These are phyloP conservation scores for Gobio gobio DNA, from an alignment of 2,113 vertebrate species.

Conservation along the genomic window DNA sequence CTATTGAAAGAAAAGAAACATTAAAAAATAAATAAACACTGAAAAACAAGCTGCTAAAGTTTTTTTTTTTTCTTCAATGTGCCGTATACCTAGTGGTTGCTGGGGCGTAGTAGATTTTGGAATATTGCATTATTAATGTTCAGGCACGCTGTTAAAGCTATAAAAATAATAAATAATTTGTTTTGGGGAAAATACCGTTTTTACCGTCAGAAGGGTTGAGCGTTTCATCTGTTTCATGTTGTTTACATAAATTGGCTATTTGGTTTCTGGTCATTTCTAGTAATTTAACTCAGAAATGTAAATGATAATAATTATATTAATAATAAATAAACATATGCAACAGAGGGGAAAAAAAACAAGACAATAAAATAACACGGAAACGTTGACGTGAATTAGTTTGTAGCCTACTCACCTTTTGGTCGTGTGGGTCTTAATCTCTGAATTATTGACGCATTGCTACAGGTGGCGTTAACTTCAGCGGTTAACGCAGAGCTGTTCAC, in stretches of 20 bases:
- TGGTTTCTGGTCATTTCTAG: no score
- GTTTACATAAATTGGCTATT: background rate
- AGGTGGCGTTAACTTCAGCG: conserved; percentile 53
- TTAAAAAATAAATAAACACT: no score
- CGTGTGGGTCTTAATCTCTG: conserved; percentile 35
- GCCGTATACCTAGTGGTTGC: background rate
- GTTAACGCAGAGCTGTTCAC: conserved; percentile 25
- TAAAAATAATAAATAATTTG: background rate
- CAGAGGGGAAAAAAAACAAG: no score
- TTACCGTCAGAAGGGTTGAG: background rate
- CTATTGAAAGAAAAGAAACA: no score
- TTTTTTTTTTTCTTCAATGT: background rate
- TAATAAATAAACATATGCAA: background rate
- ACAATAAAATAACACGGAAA: background rate
- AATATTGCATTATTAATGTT: background rate
- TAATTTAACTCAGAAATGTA: background rate
- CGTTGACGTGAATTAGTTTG: background rate
- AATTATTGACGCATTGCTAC: conserved; percentile 51
- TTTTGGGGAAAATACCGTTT: background rate
- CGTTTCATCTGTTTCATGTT: background rate
- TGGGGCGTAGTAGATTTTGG: background rate
- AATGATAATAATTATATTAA: background rate
- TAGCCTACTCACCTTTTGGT: conserved; percentile 51
- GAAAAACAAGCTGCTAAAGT: background rate
- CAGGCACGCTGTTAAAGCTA: background rate